Conservation (phyloP, 64 coral and sea anemone species). For the Hydrozoanthus tunicans region DNA sequence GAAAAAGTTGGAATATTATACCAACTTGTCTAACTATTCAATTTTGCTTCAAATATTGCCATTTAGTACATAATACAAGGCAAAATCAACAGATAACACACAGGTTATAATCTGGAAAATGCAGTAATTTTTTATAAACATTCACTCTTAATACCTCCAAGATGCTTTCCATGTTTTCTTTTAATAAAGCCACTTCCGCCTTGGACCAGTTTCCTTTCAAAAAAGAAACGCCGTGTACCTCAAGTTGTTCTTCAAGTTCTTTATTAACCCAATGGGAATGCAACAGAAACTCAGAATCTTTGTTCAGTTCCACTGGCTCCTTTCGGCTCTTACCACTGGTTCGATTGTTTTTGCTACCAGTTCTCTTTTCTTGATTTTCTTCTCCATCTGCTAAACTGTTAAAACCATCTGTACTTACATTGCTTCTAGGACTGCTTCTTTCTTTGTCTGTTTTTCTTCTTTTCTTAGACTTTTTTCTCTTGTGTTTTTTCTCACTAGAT, state of each 20-base stretch:
- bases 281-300: neutral
- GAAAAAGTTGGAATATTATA: too few species aligned
- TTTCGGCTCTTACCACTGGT: neutral
- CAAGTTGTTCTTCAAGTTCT: neutral
- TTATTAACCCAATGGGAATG: conserved; percentile 2
- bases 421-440: neutral
- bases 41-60: too few species aligned
- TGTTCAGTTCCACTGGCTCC: neutral
- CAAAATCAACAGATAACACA: too few species aligned
- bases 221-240: conserved; percentile 2
- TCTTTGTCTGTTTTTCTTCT: neutral
- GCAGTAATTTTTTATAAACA: too few species aligned
- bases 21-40: too few species aligned
- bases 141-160: conserved; percentile 6
- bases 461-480: neutral
- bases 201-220: conserved; percentile 29
- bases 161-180: conserved; percentile 11
- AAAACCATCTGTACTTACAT: neutral
- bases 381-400: neutral
- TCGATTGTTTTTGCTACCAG: neutral
- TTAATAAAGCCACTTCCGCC: neutral
- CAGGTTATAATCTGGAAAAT: too few species aligned
- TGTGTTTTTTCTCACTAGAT: neutral
- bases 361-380: neutral
- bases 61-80: too few species aligned